Evolutionary conservation across 2,113 vertebrate genomes (phyloP).

Genomic region (Trinectes maculatus): DNA sequence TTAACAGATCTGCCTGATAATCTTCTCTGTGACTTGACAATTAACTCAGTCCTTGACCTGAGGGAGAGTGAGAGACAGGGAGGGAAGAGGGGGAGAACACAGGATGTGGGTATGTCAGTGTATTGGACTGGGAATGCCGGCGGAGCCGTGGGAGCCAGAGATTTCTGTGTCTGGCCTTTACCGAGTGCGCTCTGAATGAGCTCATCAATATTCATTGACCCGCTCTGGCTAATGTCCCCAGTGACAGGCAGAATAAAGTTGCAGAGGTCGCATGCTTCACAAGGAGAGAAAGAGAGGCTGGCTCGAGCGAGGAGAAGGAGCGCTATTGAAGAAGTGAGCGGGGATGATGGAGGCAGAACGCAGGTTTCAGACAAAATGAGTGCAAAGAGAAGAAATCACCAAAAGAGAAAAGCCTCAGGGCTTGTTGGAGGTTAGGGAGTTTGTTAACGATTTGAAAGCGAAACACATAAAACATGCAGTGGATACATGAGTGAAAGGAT

Average conservation of each 20-base stretch:
- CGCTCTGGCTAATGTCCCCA: constrained; percentile 67
- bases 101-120: constrained; percentile 48
- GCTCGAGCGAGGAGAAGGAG: constrained; percentile 33
- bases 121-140: constrained; percentile 46
- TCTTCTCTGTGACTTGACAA: constrained; percentile 60
- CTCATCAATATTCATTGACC: constrained; percentile 81
- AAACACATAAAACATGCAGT: constrained; percentile 59
- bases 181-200: constrained; percentile 60
- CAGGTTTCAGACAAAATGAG: constrained; percentile 57
- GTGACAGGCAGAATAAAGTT: constrained; percentile 71
- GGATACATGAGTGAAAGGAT: constrained; percentile 46
- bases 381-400: constrained; percentile 50
- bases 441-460: constrained; percentile 65
- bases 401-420: constrained; percentile 60
- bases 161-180: constrained; percentile 72
- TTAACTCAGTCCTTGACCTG: constrained; percentile 71
- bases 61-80: constrained; percentile 10
- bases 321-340: constrained; percentile 22
- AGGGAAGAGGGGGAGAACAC: constrained; percentile 5
- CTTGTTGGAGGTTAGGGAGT: constrained; percentile 42
- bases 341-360: constrained; percentile 51
- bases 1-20: constrained; percentile 63
- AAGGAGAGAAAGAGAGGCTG: constrained; percentile 13
- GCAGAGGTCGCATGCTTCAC: constrained; percentile 75
- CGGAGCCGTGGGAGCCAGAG: constrained; percentile 54